Evolutionary conservation across 2,113 vertebrate genomes (phyloP).

Genomic region (Alligator mississippiensis): DNA sequence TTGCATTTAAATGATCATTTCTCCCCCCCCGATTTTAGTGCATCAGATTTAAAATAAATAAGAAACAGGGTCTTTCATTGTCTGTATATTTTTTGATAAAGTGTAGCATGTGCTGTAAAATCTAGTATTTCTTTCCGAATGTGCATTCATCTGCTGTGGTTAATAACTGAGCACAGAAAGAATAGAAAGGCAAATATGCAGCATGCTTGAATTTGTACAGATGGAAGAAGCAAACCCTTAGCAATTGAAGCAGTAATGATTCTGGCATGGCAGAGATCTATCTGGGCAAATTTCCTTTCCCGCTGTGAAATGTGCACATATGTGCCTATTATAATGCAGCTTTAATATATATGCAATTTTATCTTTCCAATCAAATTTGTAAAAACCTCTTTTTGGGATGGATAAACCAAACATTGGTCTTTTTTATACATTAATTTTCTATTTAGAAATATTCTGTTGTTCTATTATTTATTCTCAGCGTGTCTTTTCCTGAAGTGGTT

Average conservation of each 20-base stretch:
- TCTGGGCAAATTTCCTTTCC: not conserved
- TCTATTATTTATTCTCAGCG: not conserved
- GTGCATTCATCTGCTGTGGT: not conserved
- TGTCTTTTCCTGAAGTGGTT: not conserved
- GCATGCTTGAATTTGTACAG: not conserved
- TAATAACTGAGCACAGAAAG: not conserved
- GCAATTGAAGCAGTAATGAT: slow-evolving; percentile 8
- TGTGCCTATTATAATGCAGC: slow-evolving; percentile 23
- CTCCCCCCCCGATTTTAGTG: not conserved
- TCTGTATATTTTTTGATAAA: not conserved
- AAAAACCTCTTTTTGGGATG: not conserved
- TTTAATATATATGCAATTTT: slow-evolving; percentile 35
- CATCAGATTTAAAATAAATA: not conserved
- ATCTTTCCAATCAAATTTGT: not conserved
- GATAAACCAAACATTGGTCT: too few species aligned
- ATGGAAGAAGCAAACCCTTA: slow-evolving; percentile 26
- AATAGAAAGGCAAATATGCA: not conserved
- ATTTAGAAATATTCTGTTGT: too few species aligned
- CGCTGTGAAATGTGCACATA: not conserved
- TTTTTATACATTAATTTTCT: too few species aligned
- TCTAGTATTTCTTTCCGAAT: not conserved
- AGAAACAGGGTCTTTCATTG: not conserved
- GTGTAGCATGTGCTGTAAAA: not conserved
- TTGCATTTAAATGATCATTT: not conserved
- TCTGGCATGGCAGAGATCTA: slow-evolving; percentile 23